A percentile compares a stretch with the other conserved stretches of the same genome.
phyloP scores from a whole-genome alignment of 2,888 invertebrate species.

The Thera obeliscata region DNA sequence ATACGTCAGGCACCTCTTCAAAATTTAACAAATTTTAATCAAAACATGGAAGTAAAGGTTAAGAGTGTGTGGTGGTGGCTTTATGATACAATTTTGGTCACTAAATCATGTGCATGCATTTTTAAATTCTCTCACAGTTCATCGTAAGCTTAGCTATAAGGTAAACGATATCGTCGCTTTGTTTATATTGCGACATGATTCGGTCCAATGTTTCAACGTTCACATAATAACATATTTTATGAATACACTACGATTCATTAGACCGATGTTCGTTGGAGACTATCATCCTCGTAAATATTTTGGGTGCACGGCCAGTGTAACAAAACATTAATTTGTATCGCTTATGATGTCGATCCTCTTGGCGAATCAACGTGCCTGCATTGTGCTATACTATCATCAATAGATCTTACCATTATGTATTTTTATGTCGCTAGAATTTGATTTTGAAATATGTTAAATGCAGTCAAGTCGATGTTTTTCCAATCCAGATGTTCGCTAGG shows the following conservation, averaged over 20 bases:
- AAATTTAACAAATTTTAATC: conserved; percentile 76
- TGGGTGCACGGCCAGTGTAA: conserved; percentile 76
- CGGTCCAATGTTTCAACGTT: conserved; percentile 51
- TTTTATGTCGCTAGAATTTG: background rate
- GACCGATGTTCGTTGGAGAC: conserved; percentile 50
- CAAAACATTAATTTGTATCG: conserved; percentile 51
- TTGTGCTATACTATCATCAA: background rate
- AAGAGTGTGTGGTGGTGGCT: conserved; percentile 85
- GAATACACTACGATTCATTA: conserved; percentile 46
- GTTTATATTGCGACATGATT: conserved; percentile 58
- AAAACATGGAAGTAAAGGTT: conserved; percentile 80
- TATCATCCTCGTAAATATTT: conserved; percentile 48
- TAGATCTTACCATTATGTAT: background rate
- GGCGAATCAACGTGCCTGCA: conserved; percentile 29
- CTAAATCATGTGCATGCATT: conserved; percentile 82
- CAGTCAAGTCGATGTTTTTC: conserved; percentile 21
- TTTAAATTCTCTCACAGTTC: conserved; percentile 76
- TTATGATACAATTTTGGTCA: conserved; percentile 70
- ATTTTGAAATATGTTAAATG: conserved; percentile 9
- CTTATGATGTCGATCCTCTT: conserved; percentile 43
- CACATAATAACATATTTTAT: conserved; percentile 3
- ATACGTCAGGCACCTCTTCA: conserved; percentile 67
- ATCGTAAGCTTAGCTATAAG: conserved; percentile 76
- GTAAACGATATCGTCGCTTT: conserved; percentile 66
- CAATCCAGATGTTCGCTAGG: conserved; percentile 6